These are phyloP conservation scores for Sinosuthora webbiana DNA, from an alignment of 2,113 vertebrate genomes.

Conservation along the genomic window DNA sequence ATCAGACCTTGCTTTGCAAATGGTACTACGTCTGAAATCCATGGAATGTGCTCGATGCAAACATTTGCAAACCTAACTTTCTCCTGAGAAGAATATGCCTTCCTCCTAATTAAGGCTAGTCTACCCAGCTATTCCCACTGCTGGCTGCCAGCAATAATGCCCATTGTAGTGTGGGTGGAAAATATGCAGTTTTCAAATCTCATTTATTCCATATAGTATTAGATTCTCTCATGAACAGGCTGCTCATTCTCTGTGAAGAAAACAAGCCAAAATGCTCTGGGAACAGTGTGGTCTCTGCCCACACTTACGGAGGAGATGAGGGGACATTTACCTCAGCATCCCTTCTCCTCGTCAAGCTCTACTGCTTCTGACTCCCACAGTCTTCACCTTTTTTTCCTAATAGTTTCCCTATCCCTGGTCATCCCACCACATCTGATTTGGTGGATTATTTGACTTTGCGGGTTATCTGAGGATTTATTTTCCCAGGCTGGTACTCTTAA, in stretches of 20 bases:
- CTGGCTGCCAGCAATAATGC: slow-evolving; percentile 47
- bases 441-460: background rate
- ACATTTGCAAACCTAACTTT: slow-evolving; percentile 23
- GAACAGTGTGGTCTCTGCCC: slow-evolving; percentile 34
- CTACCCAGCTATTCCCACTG: slow-evolving; percentile 48
- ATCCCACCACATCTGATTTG: slow-evolving; percentile 16
- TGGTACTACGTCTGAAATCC: background rate
- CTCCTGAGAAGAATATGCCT: slow-evolving; percentile 39
- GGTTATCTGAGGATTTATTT: slow-evolving; percentile 63
- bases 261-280: background rate
- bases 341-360: background rate
- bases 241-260: slow-evolving; percentile 35
- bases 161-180: slow-evolving; percentile 60
- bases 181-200: slow-evolving; percentile 56
- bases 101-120: slow-evolving; percentile 51
- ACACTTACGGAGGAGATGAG: background rate
- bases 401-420: background rate
- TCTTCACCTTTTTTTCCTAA: background rate
- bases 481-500: slow-evolving; percentile 31
- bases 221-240: slow-evolving; percentile 39
- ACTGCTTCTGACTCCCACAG: background rate
- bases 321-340: slow-evolving; percentile 32
- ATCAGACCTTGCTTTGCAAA: slow-evolving; percentile 7
- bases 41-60: background rate
- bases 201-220: slow-evolving; percentile 56